Evolutionary conservation across 2,797 vertebrate genomes (phyloP).

Genomic region (Oreochromis grahami): DNA sequence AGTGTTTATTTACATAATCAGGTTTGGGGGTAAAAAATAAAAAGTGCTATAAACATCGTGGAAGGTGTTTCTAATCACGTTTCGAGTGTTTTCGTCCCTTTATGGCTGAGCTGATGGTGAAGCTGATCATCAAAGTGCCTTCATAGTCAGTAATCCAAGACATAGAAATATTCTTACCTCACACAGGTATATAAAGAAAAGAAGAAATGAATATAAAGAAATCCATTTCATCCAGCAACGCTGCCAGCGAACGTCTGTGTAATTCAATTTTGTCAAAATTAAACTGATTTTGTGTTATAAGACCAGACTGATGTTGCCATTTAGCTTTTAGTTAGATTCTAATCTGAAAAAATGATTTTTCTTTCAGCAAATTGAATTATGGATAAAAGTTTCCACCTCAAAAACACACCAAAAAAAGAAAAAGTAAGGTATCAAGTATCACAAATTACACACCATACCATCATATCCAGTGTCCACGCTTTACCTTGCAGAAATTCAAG

Average conservation of each 20-base stretch:
- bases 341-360: background rate
- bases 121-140: slow-evolving; percentile 21
- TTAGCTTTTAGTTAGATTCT: background rate
- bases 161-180: background rate
- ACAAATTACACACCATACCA: background rate
- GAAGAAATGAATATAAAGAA: background rate
- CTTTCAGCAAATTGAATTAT: background rate
- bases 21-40: background rate
- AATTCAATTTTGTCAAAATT: background rate
- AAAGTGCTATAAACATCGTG: slow-evolving; percentile 9
- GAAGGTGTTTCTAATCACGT: slow-evolving; percentile 31
- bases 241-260: background rate
- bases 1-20: slow-evolving; percentile 68
- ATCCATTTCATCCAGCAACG: background rate
- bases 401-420: slow-evolving; percentile 2
- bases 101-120: background rate
- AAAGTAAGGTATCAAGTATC: background rate
- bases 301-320: background rate
- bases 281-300: background rate
- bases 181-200: background rate
- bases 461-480: background rate
- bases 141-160: background rate
- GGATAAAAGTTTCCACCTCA: background rate
- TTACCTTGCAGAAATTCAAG: slow-evolving; percentile 16
- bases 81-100: slow-evolving; percentile 10